Base-by-base conservation (phyloP, 1,140 invertebrate species). In the Hycleus cichorii region DNA sequence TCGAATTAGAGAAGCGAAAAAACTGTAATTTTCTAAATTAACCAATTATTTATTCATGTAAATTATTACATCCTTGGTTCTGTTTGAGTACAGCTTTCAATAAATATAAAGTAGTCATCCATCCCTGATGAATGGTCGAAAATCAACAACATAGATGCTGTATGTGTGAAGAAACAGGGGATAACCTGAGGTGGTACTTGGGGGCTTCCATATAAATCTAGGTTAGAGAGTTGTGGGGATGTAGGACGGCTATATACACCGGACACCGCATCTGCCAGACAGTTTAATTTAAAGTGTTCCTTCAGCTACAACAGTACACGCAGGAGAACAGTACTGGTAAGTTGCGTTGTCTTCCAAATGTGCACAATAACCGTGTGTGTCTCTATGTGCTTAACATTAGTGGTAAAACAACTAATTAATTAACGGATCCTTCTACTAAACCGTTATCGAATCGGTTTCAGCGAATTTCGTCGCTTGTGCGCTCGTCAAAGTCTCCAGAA, bases 191-290 rank as follows among this genome's bases (percentile, higher is more conserved):
- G 59, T 47, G 32, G 48, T 52, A 58, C 47, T 54, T 43, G 53
- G 48, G 57, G 58, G 59, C 57, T 57, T 57, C 53, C 53, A 61
- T 58, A 26, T 11, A 47, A 59, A 70, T 67, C 58, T 70, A 70
- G 69, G 69, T 69, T 70, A 69, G 48, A 48, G 55, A 65, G 64
- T 56, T 64, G 71, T 72, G 71, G 71, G 71, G 71, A 73, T 73
- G 67, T 73, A 73, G 71, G 69, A 58, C 70, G 69, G 64, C 66
- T 73, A 73, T 73, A 73, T 66, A 72, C 69, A 60, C 55, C 53
- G 55, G 57, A 46, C 53, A 62, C 58, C 32, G 57, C 56, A 59
- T 57, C 55, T 42, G 51, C 48, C 58, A 54, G 61, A 47, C 64
- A 69, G 69, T 71, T 69, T 61, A 67, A 42, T 63, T 63, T 52